Percentiles rank a stretch among this genome's conserved stretches.
phyloP scores from a whole-genome alignment of 2,113 vertebrate genomes.

The Bucco capensis region DNA sequence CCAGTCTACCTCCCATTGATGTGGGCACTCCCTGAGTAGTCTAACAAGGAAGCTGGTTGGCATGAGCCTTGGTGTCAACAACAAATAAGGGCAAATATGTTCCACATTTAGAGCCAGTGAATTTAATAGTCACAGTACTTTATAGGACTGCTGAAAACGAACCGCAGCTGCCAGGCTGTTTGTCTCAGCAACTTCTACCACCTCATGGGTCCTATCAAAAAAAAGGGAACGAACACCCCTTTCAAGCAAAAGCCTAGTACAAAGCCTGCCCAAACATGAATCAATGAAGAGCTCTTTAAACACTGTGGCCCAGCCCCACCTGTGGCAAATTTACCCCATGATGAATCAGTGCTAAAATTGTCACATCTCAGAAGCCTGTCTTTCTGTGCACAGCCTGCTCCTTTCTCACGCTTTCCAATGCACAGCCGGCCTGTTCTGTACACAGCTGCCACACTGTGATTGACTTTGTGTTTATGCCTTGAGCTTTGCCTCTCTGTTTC shows the following conservation, averaged over 20 bases:
- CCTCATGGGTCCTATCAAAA: background rate
- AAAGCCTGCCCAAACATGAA: background rate
- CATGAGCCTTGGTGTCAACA: background rate
- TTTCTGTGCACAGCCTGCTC: constrained; percentile 14
- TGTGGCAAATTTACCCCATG: background rate
- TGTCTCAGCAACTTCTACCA: background rate
- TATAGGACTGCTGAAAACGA: background rate
- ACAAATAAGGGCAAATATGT: background rate
- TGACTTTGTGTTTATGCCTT: constrained; percentile 48
- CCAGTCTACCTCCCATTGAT: background rate
- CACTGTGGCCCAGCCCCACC: background rate
- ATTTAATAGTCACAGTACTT: background rate
- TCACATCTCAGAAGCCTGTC: constrained; percentile 10
- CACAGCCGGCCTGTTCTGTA: constrained; percentile 8
- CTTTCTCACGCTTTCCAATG: constrained; percentile 35
- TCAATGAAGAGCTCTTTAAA: background rate
- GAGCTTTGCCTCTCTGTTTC: constrained; percentile 34
- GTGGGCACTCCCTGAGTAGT: background rate
- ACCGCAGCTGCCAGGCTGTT: background rate
- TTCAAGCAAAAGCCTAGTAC: background rate
- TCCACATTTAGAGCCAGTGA: background rate
- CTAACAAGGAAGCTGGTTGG: background rate
- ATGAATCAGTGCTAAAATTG: constrained; percentile 17
- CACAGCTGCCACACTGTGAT: constrained; percentile 29
- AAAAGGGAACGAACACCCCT: background rate